phyloP scores from a whole-genome alignment of 2,113 vertebrate species.

The Hemicordylus capensis region DNA sequence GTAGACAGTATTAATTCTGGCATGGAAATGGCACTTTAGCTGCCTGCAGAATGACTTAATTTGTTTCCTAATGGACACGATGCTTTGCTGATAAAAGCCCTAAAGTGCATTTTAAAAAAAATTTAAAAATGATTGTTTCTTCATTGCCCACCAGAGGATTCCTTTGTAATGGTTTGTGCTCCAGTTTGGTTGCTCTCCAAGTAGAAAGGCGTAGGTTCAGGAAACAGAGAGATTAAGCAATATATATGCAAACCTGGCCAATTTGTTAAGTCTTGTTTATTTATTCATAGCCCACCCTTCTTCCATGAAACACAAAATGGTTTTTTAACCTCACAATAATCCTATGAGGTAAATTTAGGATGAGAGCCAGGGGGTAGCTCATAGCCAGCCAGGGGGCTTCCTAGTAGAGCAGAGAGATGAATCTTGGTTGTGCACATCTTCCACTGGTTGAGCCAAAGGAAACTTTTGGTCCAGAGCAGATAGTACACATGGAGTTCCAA shows the following conservation, averaged over 20 bases:
- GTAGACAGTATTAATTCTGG: conserved; percentile 64
- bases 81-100: conserved; percentile 74
- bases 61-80: conserved; percentile 78
- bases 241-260: not conserved
- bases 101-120: conserved; percentile 72
- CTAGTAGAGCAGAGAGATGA: not conserved
- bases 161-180: conserved; percentile 55
- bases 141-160: conserved; percentile 57
- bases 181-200: conserved; percentile 4
- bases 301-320: not conserved
- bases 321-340: not conserved
- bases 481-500: too few species aligned
- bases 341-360: not conserved
- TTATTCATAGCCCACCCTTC: not conserved
- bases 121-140: conserved; percentile 66
- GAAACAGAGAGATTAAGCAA: conserved; percentile 41
- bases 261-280: conserved; percentile 41
- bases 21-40: conserved; percentile 66
- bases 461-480: too few species aligned
- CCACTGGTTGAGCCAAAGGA: too few species aligned
- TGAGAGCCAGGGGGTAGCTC: not conserved
- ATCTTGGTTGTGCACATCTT: not conserved
- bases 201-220: not conserved
- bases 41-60: conserved; percentile 75
- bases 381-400: not conserved